Evolutionary conservation across 2,888 invertebrate species (phyloP), one percentile per base, ranked within the genome.

Genomic region (Rapana venosa): DNA sequence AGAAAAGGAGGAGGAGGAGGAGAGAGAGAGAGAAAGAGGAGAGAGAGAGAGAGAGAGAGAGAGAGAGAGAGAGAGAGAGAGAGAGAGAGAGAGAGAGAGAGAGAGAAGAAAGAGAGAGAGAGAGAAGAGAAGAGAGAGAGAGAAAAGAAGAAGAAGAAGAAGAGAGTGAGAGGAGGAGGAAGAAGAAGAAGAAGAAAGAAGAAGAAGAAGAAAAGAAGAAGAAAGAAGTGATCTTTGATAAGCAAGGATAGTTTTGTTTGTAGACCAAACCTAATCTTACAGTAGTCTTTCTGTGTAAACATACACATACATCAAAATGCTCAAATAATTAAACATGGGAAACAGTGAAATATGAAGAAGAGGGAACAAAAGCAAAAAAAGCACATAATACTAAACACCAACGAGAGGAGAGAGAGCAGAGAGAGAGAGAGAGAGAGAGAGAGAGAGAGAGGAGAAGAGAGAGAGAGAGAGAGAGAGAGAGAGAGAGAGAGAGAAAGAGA

Each of bases 391-490:
- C n/a, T n/a, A n/a, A n/a, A n/a, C n/a, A n/a, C n/a, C n/a, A n/a
- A n/a, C 13, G 35, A 79, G 79, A 88, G 77, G 58, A 56, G 30
- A 66, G 61, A 30, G 22, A 22, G 13, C 17, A 26, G 6, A 66
- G 66, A 77, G 77, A 74, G 13, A 87, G 77, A 87, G 87, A 87
- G 87, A 70, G 36, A 47, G 77, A 74, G 35, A 36, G 20, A 88
- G 88, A 81, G 36, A 26, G 17, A 32, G 15, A 35, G 79, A 79
- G 32, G 15, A 22, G 36, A 56, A 77, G 77, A 77, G 87, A 87
- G n/a, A 36, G 66, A n/a, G 47, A 30, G 11, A 30, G 77, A 77
- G 77, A 30, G 32, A 32, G 32, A 77, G 32, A 77, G 77, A 77
- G 77, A 77, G 77, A 32, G 32, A 17, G 32, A 32, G 77, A 30